Evolutionary conservation across 2,797 vertebrate species (phyloP).

Genomic region (Cetoscarus ocellatus): DNA sequence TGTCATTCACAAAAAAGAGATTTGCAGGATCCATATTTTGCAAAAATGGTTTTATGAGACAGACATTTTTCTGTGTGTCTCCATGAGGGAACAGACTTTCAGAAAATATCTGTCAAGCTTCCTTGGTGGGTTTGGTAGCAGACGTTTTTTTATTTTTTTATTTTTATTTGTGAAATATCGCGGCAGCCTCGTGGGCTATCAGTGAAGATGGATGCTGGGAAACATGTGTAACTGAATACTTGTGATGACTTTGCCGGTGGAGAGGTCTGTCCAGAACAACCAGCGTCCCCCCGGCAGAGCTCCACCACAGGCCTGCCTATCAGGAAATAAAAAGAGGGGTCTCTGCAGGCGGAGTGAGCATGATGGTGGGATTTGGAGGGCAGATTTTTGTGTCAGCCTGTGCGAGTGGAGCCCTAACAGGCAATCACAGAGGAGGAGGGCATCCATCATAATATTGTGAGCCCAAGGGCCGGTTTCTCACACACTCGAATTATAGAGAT

Average conservation of each 20-base stretch:
- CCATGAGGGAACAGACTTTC: neutral
- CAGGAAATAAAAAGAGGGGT: constrained; percentile 58
- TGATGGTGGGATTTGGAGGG: constrained; percentile 69
- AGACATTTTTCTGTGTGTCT: neutral
- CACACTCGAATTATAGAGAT: constrained; percentile 76
- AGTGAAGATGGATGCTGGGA: constrained; percentile 47
- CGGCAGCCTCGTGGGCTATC: constrained; percentile 22
- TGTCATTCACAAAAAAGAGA: neutral
- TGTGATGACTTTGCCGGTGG: constrained; percentile 76
- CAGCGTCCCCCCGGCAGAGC: constrained; percentile 62
- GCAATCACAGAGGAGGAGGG: constrained; percentile 74
- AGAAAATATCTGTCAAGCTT: constrained; percentile 1
- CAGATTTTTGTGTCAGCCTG: constrained; percentile 62
- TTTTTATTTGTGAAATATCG: constrained; percentile 43
- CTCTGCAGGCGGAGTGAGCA: constrained; percentile 41
- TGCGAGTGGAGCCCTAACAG: constrained; percentile 70
- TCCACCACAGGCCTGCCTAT: constrained; percentile 61
- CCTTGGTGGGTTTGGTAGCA: constrained; percentile 17
- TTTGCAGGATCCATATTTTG: neutral
- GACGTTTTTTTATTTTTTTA: constrained; percentile 20
- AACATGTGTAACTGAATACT: constrained; percentile 57
- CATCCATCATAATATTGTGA: constrained; percentile 81
- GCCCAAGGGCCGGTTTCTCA: constrained; percentile 78
- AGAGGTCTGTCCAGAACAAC: constrained; percentile 73
- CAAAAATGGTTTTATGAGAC: constrained; percentile 1